These are phyloP conservation scores for Smutsia temminckii DNA, from an alignment of 2,797 vertebrate genomes.

Conservation along the genomic window DNA sequence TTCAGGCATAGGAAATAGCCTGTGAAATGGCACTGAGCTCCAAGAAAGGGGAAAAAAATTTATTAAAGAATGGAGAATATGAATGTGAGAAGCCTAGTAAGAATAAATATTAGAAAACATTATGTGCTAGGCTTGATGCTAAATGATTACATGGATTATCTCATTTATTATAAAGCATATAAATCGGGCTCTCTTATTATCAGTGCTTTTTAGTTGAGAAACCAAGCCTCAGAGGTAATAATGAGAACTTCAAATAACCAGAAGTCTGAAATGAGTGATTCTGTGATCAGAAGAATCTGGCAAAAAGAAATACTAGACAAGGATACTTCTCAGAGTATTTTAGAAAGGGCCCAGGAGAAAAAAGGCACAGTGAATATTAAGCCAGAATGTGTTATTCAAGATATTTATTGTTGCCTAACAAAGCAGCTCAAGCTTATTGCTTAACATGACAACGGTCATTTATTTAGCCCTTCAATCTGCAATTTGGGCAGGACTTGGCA, in stretches of 20 bases:
- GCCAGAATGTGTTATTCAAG: not conserved
- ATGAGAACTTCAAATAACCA: conserved; percentile 16
- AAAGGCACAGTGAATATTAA: not conserved
- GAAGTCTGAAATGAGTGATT: conserved; percentile 27
- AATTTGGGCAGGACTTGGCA: not conserved
- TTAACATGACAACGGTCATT: not conserved
- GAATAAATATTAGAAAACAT: not conserved
- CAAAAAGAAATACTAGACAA: not conserved
- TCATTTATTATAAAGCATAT: not conserved
- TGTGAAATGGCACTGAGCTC: not conserved
- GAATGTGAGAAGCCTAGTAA: conserved; percentile 22
- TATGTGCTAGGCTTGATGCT: not conserved
- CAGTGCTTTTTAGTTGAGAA: conserved; percentile 35
- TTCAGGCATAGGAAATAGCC: not conserved
- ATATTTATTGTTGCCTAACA: not conserved
- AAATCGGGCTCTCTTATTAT: not conserved
- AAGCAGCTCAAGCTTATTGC: not conserved
- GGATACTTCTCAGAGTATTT: conserved; percentile 38
- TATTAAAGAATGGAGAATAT: not conserved
- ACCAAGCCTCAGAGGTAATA: not conserved
- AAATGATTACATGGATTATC: not conserved
- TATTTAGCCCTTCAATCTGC: not conserved
- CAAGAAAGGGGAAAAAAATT: not conserved
- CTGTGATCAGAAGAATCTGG: not conserved
- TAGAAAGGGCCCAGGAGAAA: not conserved